phyloP scores from a whole-genome alignment of 2,113 vertebrate species.

The Gallinago paraguaiae region DNA sequence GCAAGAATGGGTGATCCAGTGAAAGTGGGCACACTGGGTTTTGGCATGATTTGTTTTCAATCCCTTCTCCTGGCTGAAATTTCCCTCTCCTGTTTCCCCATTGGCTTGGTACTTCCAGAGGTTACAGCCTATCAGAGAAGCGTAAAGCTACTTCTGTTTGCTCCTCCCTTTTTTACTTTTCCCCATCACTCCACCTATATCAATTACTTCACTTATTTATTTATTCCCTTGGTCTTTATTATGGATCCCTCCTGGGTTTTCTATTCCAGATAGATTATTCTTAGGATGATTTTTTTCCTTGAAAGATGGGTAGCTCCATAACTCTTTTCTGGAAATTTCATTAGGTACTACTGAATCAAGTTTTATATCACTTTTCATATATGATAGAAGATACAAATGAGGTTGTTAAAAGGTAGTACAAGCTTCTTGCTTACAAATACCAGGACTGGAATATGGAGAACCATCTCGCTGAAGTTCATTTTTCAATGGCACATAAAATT shows the following conservation, averaged over 20 bases:
- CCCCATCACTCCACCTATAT: too few relatives aligned
- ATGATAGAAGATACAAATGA: neutral
- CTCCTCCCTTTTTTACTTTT: too few relatives aligned
- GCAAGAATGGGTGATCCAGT: too few relatives aligned
- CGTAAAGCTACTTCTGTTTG: too few relatives aligned
- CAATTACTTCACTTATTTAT: too few relatives aligned
- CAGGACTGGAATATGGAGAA: neutral
- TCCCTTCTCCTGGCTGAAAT: too few relatives aligned
- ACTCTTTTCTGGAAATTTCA: neutral
- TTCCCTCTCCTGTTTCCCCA: too few relatives aligned
- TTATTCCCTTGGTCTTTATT: neutral
- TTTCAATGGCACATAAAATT: neutral
- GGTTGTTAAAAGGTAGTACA: neutral
- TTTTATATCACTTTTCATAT: neutral
- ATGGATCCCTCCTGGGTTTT: neutral
- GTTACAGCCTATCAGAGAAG: too few relatives aligned
- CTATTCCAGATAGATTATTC: neutral
- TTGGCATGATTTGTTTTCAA: too few relatives aligned
- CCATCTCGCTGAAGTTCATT: neutral
- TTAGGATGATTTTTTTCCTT: neutral
- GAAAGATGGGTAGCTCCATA: neutral
- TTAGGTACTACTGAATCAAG: neutral
- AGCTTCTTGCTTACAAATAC: neutral
- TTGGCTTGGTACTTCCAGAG: too few relatives aligned
- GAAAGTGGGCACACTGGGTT: too few relatives aligned